A percentile compares a stretch with the other conserved stretches of the same genome.
These are phyloP conservation scores for Andrena bucephala DNA, from an alignment of 2,888 invertebrate species.

Conservation along the genomic window DNA sequence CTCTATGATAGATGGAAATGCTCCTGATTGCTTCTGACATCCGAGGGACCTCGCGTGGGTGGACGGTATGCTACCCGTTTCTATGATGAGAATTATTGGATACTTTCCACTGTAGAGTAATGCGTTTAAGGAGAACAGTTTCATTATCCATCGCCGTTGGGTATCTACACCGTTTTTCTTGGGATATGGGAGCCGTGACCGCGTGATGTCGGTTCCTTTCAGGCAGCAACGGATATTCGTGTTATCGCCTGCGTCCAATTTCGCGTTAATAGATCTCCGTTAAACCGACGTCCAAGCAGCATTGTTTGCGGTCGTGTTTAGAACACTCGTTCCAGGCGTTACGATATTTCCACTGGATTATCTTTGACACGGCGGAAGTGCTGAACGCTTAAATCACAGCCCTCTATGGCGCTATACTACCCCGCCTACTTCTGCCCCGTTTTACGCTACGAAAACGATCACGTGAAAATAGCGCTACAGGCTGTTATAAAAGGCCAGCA, in stretches of 20 bases:
- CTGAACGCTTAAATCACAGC: not conserved
- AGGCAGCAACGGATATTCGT: not conserved
- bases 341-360: conserved; percentile 41
- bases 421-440: conserved; percentile 1
- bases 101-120: too few species aligned
- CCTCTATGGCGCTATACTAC: not conserved
- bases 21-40: too few species aligned
- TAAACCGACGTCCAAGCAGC: conserved; percentile 20
- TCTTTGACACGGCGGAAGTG: not conserved
- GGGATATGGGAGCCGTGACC: too few species aligned
- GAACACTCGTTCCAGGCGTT: conserved; percentile 19
- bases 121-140: too few species aligned
- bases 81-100: too few species aligned
- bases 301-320: conserved; percentile 33
- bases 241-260: conserved; percentile 23
- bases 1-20: too few species aligned
- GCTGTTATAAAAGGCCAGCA: not conserved
- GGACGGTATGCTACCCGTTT: too few species aligned
- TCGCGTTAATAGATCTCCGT: conserved; percentile 38
- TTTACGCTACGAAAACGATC: conserved; percentile 10
- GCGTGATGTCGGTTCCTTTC: too few species aligned
- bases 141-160: too few species aligned
- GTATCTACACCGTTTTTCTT: too few species aligned
- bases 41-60: too few species aligned
- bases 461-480: not conserved